Evolutionary conservation across 2,797 vertebrate species (phyloP), one percentile per base, ranked within the genome.

Genomic region (Calcarius lapponicus): DNA sequence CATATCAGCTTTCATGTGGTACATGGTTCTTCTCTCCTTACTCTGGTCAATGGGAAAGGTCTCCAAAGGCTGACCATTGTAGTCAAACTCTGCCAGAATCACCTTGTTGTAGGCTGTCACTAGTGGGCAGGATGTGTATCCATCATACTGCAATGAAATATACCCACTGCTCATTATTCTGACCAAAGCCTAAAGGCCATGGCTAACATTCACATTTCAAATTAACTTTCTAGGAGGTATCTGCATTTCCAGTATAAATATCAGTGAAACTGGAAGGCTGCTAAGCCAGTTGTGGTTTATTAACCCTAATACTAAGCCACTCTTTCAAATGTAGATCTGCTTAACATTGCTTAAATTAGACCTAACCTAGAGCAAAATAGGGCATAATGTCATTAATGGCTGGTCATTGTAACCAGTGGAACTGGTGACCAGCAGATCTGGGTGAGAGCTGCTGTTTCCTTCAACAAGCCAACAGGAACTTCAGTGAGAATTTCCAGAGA

Each of bases 41-140:
- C 99, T 97, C 95, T 99, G 99, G 97, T 99, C 98, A 69, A 99
- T 97, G 24, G 99, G 99, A 94, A 99, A 99, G 1, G 99, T 99
- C 97, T 99, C 99, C 96, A 99, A 87, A 3, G 99, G 99, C 86
- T 99, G 98, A 34, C 94, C 96, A 0, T 96, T 86, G 58, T 99
- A 99, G 97, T 99, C 99, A 95, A 99, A 99, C 95, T 99, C 99
- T 2, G 99, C 99, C 73, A 99, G 97, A 84, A 99, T 98, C 19
- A 99, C 99, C 4, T 98, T 98, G 90, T 98, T 98, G 97, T 99
- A 99, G 97, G 97, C 98, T 2, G 99, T 99, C 67, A 99, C 98
- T 75, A 99, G 92, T 0, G 99, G 99, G 86, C 99, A 99, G 5
- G 99, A 99, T 1, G 99, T 99, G 93, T 99, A 99, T 79, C 99